Evolutionary conservation across 1,140 invertebrate species (phyloP), one percentile per base, ranked within the genome.

Genomic region (Thereuonema tuberculata): DNA sequence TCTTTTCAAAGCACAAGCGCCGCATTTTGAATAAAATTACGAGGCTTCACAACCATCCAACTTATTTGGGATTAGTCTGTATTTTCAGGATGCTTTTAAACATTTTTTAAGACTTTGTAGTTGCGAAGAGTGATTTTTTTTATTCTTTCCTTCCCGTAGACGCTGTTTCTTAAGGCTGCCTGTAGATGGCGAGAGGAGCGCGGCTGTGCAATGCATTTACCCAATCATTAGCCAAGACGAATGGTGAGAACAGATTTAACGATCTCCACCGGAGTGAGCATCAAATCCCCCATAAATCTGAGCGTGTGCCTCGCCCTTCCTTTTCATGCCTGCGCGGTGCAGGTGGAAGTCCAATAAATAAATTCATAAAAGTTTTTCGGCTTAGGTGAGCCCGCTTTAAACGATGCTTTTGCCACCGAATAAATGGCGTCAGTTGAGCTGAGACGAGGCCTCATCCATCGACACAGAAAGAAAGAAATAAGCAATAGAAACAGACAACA

Each of bases 321-420:
- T 20, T 50, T 24, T 50, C 48, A 50, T 50, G 5, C 21, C 17
- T 9, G 5, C 21, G 5, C 31, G 17, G 5, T 21, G 21, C 48
- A 50, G 48, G 48, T 50, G 48, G 5, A 50, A 50, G 48, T 50
- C 21, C 48, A 50, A 50, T 50, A 50, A 50, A 50, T 50, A 50
- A 50, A 50, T 50, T 50, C 48, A 50, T 50, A 50, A 50, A 50
- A 50, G 48, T 50, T 50, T 50, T 50, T 50, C 48, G 48, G 48
- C 5, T 50, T 50, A 50, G 48, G 48, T 50, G 48, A 50, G 48
- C 21, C 21, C 48, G 48, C 21, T 50, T 50, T 50, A 50, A 50
- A 50, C 48, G 48, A 50, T 50, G 5, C 48, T 50, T 50, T 50
- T 50, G 48, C 48, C n/a, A 17, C 5, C 48, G 48, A 50, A 20